Evolutionary conservation across 2,113 vertebrate species (phyloP), one percentile per base, ranked within the genome.

Genomic region (Bujurquina vittata): DNA sequence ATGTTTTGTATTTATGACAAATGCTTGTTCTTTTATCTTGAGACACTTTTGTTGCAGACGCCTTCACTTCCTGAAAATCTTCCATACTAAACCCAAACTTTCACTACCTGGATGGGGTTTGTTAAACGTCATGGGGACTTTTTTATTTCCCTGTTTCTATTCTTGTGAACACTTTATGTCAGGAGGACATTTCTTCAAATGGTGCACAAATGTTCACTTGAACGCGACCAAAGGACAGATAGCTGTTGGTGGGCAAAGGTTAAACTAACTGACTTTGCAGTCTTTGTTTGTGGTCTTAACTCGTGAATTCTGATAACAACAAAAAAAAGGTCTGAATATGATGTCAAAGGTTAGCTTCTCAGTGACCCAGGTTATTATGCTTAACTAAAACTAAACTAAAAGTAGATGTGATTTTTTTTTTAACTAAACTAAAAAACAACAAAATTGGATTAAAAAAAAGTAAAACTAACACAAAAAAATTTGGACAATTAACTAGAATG

Each of bases 1-100:
- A 94, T 72, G 23, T 92, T 93, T 89, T 93, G 85, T 93, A 94
- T 94, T 94, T 94, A 94, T 93, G 88, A 86, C 43, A 90, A 62
- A 75, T 23, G 1, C 15, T 58, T 77, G 58, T 79, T 63, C 3
- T 56, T 82, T 62, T 74, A n/a, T 76, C 75, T 40, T 23, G 54
- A 75, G 33, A 60, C 43, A 55, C 74, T 26, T 74, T 55, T 18
- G 52, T 46, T 31, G 12, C 40, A 40, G 14, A 61, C 57, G 26
- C 37, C 61, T 23, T 35, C 10, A 57, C n/a, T 26, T 54, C 43
- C 23, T 81, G 33, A 54, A 37, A 52, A 18, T 43, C 9, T 15
- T 20, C 33, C 17, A 61, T 14, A 43, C 40, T 12, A 43, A 43
- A 12, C 40, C 4, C 0, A 52, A 4, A 7, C n/a, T 72, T 72